phyloP scores from a whole-genome alignment of 1,140 invertebrate genomes.

The Philotrypesis tridentata region DNA sequence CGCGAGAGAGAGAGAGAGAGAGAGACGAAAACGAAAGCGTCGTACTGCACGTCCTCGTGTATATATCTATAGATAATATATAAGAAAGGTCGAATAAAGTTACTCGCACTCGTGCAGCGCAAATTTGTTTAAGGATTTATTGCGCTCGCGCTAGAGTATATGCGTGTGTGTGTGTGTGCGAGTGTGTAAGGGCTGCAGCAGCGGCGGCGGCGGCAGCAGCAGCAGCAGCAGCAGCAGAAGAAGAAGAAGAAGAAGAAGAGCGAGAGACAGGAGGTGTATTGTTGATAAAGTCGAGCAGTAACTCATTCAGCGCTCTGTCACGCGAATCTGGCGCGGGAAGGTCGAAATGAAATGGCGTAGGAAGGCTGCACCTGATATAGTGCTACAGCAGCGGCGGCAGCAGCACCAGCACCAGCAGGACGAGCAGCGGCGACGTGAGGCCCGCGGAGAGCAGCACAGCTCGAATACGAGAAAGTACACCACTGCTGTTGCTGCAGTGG shows the following conservation, averaged over 20 bases:
- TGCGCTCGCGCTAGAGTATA: constrained; percentile 2
- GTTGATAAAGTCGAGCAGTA: constrained; percentile 52
- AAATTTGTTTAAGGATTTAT: constrained; percentile 52
- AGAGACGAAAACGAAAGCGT: not conserved
- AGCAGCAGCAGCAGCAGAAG: not conserved
- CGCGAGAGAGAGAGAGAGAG: no score
- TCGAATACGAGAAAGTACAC: constrained; percentile 18
- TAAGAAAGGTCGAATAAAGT: constrained; percentile 23
- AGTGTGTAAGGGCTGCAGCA: not conserved
- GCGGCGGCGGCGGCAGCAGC: not conserved
- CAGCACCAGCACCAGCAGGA: no score
- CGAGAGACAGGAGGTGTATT: constrained; percentile 39
- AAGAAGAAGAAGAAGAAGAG: constrained; percentile 19
- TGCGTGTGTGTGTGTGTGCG: no score
- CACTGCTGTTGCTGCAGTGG: not conserved
- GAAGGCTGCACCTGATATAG: constrained; percentile 56
- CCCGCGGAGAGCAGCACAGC: constrained; percentile 34
- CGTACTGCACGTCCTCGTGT: not conserved
- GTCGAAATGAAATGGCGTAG: constrained; percentile 59
- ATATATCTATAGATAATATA: not conserved
- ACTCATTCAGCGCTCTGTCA: constrained; percentile 52
- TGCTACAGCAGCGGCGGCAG: constrained; percentile 42
- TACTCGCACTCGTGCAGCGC: constrained; percentile 18
- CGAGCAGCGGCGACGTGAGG: constrained; percentile 56
- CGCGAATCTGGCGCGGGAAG: constrained; percentile 50